Conservation (phyloP, 1,140 invertebrate genomes). For the Pogonus chalceus region DNA sequence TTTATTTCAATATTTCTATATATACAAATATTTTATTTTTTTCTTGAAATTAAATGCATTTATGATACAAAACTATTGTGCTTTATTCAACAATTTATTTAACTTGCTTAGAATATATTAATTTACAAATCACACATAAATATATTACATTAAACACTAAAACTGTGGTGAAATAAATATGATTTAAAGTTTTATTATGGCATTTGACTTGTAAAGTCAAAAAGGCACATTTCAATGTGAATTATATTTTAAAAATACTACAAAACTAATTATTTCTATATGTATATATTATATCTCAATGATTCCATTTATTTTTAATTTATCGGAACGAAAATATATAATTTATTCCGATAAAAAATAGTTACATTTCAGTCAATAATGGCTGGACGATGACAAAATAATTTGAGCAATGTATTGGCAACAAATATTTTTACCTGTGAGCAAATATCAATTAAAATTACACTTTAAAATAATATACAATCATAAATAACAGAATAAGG, state of each 20-base stretch:
- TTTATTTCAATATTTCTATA: too few relatives aligned
- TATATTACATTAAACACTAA: too few relatives aligned
- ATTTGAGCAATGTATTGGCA: not conserved
- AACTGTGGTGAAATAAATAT: conserved; percentile 2
- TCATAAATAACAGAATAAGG: too few relatives aligned
- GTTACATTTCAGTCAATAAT: not conserved
- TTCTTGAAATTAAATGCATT: not conserved
- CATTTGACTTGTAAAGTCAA: not conserved
- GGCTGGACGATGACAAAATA: not conserved
- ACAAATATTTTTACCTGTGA: too few relatives aligned
- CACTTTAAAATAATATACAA: too few relatives aligned
- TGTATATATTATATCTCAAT: not conserved
- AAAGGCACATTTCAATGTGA: conserved; percentile 5
- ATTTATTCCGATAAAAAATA: too few relatives aligned
- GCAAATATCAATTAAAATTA: too few relatives aligned
- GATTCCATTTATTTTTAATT: too few relatives aligned
- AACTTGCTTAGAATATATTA: not conserved
- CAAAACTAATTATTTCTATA: not conserved
- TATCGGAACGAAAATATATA: too few relatives aligned
- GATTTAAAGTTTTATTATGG: not conserved
- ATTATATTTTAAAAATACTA: not conserved
- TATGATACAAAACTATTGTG: conserved; percentile 1
- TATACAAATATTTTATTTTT: too few relatives aligned
- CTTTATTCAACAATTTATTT: conserved; percentile 1
- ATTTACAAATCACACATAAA: not conserved